Evolutionary conservation across 2,888 invertebrate genomes (phyloP).

Genomic region (Eugnorisma glareosa): DNA sequence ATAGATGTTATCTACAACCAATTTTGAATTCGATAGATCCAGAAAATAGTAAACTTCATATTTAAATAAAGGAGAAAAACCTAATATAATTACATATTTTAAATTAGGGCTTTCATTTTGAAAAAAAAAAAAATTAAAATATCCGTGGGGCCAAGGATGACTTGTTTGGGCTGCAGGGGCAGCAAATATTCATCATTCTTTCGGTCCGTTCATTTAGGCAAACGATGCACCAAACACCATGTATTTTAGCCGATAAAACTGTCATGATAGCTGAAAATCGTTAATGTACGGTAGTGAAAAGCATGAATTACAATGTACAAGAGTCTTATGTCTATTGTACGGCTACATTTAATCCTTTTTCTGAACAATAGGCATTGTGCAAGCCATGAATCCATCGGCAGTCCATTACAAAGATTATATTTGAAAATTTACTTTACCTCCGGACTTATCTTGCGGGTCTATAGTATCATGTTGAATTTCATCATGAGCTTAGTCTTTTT

Average conservation of each 20-base stretch:
- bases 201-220: neutral
- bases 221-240: neutral
- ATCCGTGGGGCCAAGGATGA: neutral
- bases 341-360: conserved; percentile 35
- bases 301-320: conserved; percentile 22
- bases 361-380: conserved; percentile 32
- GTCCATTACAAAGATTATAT: conserved; percentile 48
- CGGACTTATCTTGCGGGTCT: neutral
- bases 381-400: conserved; percentile 18
- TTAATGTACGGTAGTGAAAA: conserved; percentile 11
- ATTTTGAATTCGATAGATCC: too few relatives aligned
- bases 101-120: too few relatives aligned
- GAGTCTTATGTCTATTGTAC: conserved; percentile 24
- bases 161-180: neutral
- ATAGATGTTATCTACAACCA: neutral
- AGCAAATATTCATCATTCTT: neutral
- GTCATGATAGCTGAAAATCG: neutral
- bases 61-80: too few relatives aligned
- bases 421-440: conserved; percentile 23
- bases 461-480: neutral
- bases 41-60: neutral
- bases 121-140: neutral
- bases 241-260: conserved; percentile 2
- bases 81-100: too few relatives aligned
- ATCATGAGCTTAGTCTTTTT: neutral